A percentile compares a stretch with the other conserved stretches of the same genome.
Evolutionary conservation across 1,140 invertebrate species (phyloP).

Genomic region (Fopius arisanus): DNA sequence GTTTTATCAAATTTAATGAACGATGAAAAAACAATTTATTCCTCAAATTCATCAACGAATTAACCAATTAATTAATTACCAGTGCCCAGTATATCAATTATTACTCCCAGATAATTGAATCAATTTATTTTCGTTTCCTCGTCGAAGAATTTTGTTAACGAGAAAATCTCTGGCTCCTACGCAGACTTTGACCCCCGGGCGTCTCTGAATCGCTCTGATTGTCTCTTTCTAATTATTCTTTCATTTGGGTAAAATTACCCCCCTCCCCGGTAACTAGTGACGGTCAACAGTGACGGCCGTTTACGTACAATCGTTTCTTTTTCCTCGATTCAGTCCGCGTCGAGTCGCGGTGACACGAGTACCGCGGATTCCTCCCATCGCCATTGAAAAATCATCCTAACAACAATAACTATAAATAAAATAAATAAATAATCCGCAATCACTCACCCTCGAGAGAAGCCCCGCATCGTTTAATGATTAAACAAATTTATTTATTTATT

Average conservation of each 20-base stretch:
- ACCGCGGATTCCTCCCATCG: slow-evolving; percentile 22
- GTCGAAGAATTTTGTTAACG: neutral
- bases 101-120: no score
- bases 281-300: slow-evolving; percentile 56
- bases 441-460: no score
- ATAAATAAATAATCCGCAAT: neutral
- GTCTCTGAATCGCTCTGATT: neutral
- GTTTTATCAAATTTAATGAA: no score
- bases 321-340: slow-evolving; percentile 46
- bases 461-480: no score
- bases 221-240: neutral
- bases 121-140: no score
- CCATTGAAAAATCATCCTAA: slow-evolving; percentile 1
- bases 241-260: neutral
- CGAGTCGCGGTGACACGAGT: slow-evolving; percentile 43
- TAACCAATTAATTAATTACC: no score
- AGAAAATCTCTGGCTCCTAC: neutral
- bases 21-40: no score
- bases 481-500: no score
- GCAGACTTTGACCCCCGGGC: no score
- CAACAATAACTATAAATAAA: neutral
- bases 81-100: no score
- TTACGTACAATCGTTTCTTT: slow-evolving; percentile 17
- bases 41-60: no score
- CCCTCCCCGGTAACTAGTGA: slow-evolving; percentile 21